phyloP scores from a whole-genome alignment of 2,888 invertebrate species.

The Eupsilia transversa region DNA sequence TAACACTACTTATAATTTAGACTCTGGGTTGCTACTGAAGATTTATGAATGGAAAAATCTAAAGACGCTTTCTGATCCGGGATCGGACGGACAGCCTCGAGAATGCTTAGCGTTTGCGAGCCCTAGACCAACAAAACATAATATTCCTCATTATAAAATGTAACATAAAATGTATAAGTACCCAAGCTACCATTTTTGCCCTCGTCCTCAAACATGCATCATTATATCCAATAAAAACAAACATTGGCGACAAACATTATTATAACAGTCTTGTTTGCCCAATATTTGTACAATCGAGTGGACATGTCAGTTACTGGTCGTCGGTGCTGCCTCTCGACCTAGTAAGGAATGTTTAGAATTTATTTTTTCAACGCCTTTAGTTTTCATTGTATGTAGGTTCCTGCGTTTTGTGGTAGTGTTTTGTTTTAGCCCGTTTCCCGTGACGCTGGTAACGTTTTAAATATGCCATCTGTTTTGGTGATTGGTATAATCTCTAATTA shows the following conservation, averaged over 20 bases:
- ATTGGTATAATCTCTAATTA: neutral
- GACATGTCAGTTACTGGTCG: slow-evolving; percentile 65
- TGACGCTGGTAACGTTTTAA: slow-evolving; percentile 1
- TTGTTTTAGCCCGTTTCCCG: neutral
- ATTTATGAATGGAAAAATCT: neutral
- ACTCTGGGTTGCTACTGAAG: neutral
- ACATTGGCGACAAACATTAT: slow-evolving; percentile 77
- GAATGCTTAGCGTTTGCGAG: neutral
- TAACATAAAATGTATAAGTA: neutral
- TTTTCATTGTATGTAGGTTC: slow-evolving; percentile 18
- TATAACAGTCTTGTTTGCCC: slow-evolving; percentile 75
- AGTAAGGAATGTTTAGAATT: slow-evolving; percentile 40
- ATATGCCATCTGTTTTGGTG: neutral
- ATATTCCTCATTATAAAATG: neutral
- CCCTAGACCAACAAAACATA: neutral
- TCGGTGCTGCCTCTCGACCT: slow-evolving; percentile 62
- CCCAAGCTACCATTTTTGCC: slow-evolving; percentile 7
- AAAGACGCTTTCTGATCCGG: neutral
- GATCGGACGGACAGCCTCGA: neutral
- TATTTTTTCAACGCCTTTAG: slow-evolving; percentile 41
- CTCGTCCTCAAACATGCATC: slow-evolving; percentile 64
- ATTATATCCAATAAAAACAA: slow-evolving; percentile 73
- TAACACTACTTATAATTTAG: neutral
- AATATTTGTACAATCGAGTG: slow-evolving; percentile 79
- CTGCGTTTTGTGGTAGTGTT: slow-evolving; percentile 8